Conservation (phyloP, 2,888 invertebrate genomes). For the Troglohyphantes excavatus region DNA sequence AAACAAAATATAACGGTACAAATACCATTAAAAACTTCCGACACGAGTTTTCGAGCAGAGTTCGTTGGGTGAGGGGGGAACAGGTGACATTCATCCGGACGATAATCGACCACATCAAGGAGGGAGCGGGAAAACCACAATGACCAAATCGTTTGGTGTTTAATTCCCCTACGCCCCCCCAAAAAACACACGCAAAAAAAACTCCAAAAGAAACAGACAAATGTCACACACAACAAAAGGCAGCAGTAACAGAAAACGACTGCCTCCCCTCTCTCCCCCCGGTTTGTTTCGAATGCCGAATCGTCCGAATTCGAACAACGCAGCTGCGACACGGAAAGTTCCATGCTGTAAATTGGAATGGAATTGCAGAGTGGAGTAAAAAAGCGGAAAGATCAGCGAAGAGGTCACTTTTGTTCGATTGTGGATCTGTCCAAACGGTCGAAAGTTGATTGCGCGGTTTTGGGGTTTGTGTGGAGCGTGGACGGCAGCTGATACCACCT, state of each 20-base stretch:
- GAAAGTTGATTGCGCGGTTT: background rate
- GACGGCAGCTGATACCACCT: background rate
- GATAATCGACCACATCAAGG: background rate
- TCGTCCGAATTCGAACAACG: too few relatives aligned
- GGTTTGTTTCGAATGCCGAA: background rate
- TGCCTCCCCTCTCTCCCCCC: too few relatives aligned
- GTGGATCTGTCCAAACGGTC: background rate
- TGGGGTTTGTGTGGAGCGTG: background rate
- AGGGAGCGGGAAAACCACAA: background rate
- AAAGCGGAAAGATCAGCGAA: background rate
- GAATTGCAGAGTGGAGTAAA: background rate
- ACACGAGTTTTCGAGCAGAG: too few relatives aligned
- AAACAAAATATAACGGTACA: too few relatives aligned
- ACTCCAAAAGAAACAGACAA: background rate
- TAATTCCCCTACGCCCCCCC: background rate
- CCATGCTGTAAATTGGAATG: background rate
- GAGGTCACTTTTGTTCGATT: background rate
- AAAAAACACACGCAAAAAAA: background rate
- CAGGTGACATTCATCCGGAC: slow-evolving; percentile 6
- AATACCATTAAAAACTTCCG: too few relatives aligned
- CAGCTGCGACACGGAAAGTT: slow-evolving; percentile 1
- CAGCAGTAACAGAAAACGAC: background rate
- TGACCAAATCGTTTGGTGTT: slow-evolving; percentile 8
- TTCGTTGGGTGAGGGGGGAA: background rate
- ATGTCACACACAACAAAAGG: slow-evolving; percentile 37